These are phyloP conservation scores for Balaeniceps rex DNA, from an alignment of 2,113 vertebrate species.

Conservation along the genomic window DNA sequence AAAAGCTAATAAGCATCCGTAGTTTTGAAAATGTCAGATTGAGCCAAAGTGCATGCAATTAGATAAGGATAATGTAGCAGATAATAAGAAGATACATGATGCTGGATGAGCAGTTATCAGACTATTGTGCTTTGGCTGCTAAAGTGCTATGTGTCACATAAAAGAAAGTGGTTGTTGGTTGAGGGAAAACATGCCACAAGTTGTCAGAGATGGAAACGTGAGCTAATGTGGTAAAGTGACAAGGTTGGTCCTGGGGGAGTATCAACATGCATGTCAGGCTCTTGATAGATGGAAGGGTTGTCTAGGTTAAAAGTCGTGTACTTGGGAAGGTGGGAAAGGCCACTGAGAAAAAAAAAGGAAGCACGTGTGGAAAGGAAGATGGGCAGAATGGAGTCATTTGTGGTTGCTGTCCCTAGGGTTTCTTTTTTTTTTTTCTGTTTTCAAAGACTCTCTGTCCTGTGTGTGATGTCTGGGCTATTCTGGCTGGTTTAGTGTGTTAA, in stretches of 20 bases:
- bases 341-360: neutral
- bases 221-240: neutral
- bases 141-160: neutral
- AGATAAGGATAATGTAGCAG: slow-evolving; percentile 37
- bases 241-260: neutral
- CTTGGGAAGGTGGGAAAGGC: neutral
- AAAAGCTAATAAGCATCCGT: slow-evolving; percentile 32
- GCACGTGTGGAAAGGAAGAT: neutral
- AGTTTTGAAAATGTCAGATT: slow-evolving; percentile 10
- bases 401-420: neutral
- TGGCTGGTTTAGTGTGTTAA: neutral
- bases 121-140: neutral
- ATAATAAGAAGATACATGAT: neutral
- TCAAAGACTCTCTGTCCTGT: neutral
- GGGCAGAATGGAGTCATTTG: neutral
- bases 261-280: neutral
- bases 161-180: neutral
- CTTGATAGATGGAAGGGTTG: neutral
- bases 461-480: neutral
- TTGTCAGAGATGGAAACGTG: neutral
- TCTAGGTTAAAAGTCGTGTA: neutral
- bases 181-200: neutral
- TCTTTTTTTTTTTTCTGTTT: neutral
- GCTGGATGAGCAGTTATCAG: neutral
- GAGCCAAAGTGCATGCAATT: slow-evolving; percentile 33